Base-by-base conservation (phyloP, 2,888 invertebrate species). In the Magallana nippona region DNA sequence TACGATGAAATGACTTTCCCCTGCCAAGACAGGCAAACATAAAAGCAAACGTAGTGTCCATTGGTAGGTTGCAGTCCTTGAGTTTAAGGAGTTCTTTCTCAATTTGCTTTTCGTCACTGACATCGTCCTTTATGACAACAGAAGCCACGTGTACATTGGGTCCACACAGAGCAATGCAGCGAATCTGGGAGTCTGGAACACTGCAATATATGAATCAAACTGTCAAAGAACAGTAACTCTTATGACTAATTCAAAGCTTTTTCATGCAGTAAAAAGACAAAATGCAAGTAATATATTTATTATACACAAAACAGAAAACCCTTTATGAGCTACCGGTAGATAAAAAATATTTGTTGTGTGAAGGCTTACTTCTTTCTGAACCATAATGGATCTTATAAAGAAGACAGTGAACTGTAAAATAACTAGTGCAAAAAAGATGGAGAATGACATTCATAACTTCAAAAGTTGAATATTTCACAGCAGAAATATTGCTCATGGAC, bases 1-100 rank as follows among this genome's bases (percentile, higher is more conserved):
- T 88, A 82, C 91, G 90, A 63, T 93, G 92, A 86, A 91, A 89
- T 1, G 88, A 86, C 19, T 86, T 81, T 3, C 95, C 95, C 44
- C 95, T 90, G 0, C 94, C 95, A 19, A 94, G 91, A 88, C 95
- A 95, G 2, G 95, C 93, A 89, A 94, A 94, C 94, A 95, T 94
- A 85, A 95, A 93, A 8, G 92, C 94, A 87, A 94, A 89, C 81
- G 91, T 91, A 44, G 88, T 88, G 10, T 91, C 86, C 58, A 91
- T 89, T 1, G 89, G 86, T 55, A 92, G 79, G 11, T 88, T 83
- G 81, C 85, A 84, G 10, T 88, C 86, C 85, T 90, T 91, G 11
- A 93, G 88, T 84, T 86, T 81, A 77, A 84, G 85, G 3, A 92
- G 87, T 15, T 86, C 82, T 19, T 86, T 82, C 78, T 91, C 91